A percentile compares a stretch with the other conserved stretches of the same genome.
These are phyloP conservation scores for Branchellion lobata DNA, from an alignment of 2,888 invertebrate species.

Conservation along the genomic window DNA sequence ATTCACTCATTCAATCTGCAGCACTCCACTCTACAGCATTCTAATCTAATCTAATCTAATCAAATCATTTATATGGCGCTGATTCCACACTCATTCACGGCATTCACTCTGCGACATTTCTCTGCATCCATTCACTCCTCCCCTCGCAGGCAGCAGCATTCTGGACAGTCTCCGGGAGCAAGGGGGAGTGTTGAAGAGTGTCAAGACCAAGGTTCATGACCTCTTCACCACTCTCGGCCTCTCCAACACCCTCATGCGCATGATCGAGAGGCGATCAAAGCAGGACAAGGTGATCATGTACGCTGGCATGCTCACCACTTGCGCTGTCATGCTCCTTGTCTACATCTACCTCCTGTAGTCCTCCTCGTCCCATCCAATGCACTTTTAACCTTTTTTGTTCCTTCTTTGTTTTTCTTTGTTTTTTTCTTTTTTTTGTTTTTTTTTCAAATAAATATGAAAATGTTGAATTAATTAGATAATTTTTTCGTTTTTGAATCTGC, in stretches of 20 bases:
- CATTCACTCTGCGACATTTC: too few relatives aligned
- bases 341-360: constrained; percentile 65
- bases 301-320: constrained; percentile 81
- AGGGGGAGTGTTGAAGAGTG: constrained; percentile 79
- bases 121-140: too few relatives aligned
- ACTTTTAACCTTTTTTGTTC: too few relatives aligned
- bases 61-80: too few relatives aligned
- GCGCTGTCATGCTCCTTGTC: constrained; percentile 76
- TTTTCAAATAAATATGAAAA: constrained; percentile 13
- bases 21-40: too few relatives aligned
- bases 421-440: neutral
- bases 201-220: constrained; percentile 80
- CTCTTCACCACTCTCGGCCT: constrained; percentile 87
- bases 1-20: too few relatives aligned
- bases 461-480: too few relatives aligned
- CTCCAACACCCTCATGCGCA: constrained; percentile 89
- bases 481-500: too few relatives aligned
- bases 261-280: constrained; percentile 81
- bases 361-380: neutral
- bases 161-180: constrained; percentile 80
- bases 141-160: constrained; percentile 69
- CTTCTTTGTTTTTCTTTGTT: neutral
- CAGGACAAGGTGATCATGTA: constrained; percentile 86
- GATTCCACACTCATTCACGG: too few relatives aligned
- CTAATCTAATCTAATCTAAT: too few relatives aligned